Percentiles rank a stretch among this genome's conserved stretches.
Evolutionary conservation across 2,113 vertebrate genomes (phyloP).

Genomic region (Serinus canaria): DNA sequence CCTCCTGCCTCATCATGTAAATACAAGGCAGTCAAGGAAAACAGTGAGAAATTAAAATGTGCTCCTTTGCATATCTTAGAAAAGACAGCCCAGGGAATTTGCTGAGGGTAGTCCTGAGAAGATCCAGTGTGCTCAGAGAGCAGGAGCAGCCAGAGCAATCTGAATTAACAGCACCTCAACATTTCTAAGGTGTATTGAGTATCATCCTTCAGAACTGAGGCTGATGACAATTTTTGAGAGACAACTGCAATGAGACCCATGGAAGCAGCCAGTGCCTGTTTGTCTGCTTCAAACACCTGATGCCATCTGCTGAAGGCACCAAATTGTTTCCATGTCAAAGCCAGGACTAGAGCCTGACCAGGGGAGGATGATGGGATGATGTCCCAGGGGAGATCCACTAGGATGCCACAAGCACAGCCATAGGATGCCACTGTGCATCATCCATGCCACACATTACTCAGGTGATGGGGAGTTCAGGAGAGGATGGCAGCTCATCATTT

Average conservation of each 20-base stretch:
- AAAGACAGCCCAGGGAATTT: not conserved
- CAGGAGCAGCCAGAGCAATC: not conserved
- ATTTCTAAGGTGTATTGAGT: not conserved
- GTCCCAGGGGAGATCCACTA: not conserved
- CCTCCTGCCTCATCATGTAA: not conserved
- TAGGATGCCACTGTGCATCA: not conserved
- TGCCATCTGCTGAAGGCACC: not conserved
- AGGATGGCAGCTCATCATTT: not conserved
- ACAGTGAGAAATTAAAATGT: not conserved
- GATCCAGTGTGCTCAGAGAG: fast-evolving
- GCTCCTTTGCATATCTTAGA: not conserved
- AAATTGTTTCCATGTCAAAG: not conserved
- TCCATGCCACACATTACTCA: fast-evolving
- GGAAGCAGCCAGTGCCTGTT: not conserved
- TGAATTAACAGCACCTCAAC: not conserved
- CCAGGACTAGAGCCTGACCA: not conserved
- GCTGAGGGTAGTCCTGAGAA: not conserved
- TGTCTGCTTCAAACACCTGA: not conserved
- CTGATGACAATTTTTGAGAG: not conserved
- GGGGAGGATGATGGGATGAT: not conserved
- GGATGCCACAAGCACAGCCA: not conserved
- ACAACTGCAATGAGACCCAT: not conserved
- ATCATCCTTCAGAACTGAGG: not conserved
- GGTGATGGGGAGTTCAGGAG: not conserved
- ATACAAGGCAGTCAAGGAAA: not conserved